Conservation (phyloP, 1,140 invertebrate genomes). For the Zaprionus taronus region DNA sequence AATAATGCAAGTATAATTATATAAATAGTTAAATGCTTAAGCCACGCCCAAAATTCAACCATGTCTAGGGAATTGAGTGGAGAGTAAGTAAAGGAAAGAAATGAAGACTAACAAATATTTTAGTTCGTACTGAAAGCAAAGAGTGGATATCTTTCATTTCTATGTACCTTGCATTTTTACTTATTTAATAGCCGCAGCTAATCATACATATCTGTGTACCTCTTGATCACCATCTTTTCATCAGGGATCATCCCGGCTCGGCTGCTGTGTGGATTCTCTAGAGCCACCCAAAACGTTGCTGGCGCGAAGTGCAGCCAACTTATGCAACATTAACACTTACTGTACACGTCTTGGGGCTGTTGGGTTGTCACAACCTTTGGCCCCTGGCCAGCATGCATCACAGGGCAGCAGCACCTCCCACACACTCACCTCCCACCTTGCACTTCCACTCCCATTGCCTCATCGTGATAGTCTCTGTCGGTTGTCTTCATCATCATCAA, state of each 20-base stretch:
- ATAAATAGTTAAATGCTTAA: conserved; percentile 49
- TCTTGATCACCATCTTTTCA: conserved; percentile 6
- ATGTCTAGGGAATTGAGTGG: conserved; percentile 20
- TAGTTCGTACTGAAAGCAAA: too few species aligned
- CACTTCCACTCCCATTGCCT: not conserved
- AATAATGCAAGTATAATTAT: conserved; percentile 68
- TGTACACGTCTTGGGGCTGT: conserved; percentile 31
- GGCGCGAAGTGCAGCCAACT: conserved; percentile 32
- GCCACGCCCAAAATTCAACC: conserved; percentile 41
- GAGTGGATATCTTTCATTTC: too few species aligned
- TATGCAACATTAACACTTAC: conserved; percentile 62
- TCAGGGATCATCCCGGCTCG: not conserved
- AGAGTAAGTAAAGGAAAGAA: not conserved
- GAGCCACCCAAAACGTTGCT: conserved; percentile 27
- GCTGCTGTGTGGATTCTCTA: not conserved
- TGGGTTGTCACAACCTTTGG: conserved; percentile 46
- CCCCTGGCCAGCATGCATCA: conserved; percentile 43
- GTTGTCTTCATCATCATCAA: conserved; percentile 60
- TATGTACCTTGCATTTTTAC: too few species aligned
- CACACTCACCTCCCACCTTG: not conserved
- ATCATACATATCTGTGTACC: not conserved
- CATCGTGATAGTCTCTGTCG: conserved; percentile 9
- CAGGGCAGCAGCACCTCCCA: conserved; percentile 1
- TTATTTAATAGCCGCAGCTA: not conserved
- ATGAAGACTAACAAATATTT: too few species aligned